Evolutionary conservation across 2,113 vertebrate species (phyloP), one percentile per base, ranked within the genome.

Genomic region (Siniperca chuatsi): DNA sequence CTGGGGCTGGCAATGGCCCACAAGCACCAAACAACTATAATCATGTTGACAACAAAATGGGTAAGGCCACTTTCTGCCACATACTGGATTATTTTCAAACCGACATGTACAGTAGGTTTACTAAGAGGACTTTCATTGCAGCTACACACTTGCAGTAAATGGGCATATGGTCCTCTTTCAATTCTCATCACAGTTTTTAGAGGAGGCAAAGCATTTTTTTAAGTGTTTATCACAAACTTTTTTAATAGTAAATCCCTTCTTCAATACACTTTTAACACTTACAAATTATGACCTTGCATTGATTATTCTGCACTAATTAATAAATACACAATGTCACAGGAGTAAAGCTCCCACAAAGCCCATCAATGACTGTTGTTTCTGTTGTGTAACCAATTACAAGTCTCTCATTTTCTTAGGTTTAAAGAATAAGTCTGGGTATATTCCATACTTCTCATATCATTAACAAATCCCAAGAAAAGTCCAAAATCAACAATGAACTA

Each of bases 11-110:
- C 60, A 96, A 97, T 81, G 95, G 93, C 73, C 90, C 95, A 44
- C 90, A 82, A 68, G 86, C 94, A 76, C 93, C 96, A 15, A 97
- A 96, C 92, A 97, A 90, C 94, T 98, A 96, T 0, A 97, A 98
- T 91, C 94, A 97, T 35, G 94, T 97, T 92, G 97, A 99, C 83
- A 96, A 95, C 80, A 92, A 88, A 91, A 95, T 96, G 93, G 96
- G 98, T 99, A 95, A 96, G 97, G 74, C 1, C 16, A 15, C 58
- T 69, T 86, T 75, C 66, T 81, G 25, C 13, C 58, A 46, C 64
- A 35, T 40, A 15, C 48, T 65, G 16, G 13, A 21, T 61, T 35
- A 10, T 78, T 77, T 54, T 67, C 44, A 65, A 46, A 58, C 18
- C 7, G 25, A 46, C 37, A 62, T 81, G 15, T 20, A 29, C 37